Evolutionary conservation across 1,140 invertebrate genomes (phyloP), one percentile per base, ranked within the genome.

Genomic region (Drosophila grimshawi): DNA sequence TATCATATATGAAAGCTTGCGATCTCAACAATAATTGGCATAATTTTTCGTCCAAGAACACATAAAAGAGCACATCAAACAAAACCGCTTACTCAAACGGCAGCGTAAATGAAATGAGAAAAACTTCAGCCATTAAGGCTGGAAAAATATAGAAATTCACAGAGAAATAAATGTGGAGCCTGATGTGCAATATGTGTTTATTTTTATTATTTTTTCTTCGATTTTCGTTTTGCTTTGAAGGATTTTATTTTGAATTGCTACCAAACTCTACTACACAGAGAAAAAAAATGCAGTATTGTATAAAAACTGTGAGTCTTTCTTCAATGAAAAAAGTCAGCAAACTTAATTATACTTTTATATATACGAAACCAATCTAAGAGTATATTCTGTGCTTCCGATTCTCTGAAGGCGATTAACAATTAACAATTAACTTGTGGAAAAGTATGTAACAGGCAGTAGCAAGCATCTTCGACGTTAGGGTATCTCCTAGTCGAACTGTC

Each of bases 81-180:
- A 79, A 86, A 74, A 82, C 82, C 64, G 82, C 83, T 88, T 79
- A 73, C 65, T 43, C 81, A 66, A 81, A 71, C 57, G 62, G 67
- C 68, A 43, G 72, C 39, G 59, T 48, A 62, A 81, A 86, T 45
- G 53, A 72, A 68, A 41, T 10, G 8, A 41, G 39, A 37, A 68
- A 53, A 66, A 73, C 55, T 59, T 68, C 41, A 59, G 72, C 61
- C 81, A 81, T 80, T 78, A 85, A 51, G 63, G 55, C 11, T 60
- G 48, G 7, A 45, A 59, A 45, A 65, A 48, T 30, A 39, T 32
- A 41, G 64, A 64, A 60, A 61, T 61, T 39, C 49, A 53, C 64
- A 72, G 29, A 45, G 33, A 32, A 52, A 57, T 39, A 11, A 55
- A 52, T 33, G 7, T 10, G 19, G 10, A 27, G 5, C 32, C 7